Evolutionary conservation across 1,140 invertebrate genomes (phyloP).

Genomic region (Anastrepha ludens): DNA sequence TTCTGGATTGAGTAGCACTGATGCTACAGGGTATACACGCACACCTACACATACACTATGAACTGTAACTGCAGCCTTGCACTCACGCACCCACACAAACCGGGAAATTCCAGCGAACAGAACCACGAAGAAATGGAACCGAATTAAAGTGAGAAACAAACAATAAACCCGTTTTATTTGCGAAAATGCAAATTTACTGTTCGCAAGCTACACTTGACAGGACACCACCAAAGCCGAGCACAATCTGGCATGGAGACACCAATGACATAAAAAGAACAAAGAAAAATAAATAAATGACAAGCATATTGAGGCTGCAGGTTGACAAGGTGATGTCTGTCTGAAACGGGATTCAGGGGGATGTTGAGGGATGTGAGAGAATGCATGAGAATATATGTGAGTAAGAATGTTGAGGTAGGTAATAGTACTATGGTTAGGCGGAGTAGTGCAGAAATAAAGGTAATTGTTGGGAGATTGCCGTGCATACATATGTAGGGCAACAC

Average conservation of each 20-base stretch:
- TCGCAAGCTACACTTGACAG: conserved; percentile 49
- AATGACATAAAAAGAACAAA: conserved; percentile 25
- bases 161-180: neutral
- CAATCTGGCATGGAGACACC: neutral
- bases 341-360: neutral
- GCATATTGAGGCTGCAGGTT: conserved; percentile 29
- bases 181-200: conserved; percentile 34
- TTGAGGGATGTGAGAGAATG: neutral
- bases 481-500: conserved; percentile 28
- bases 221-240: conserved; percentile 10
- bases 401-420: neutral
- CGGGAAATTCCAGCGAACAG: neutral
- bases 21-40: too few species aligned
- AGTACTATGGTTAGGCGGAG: neutral
- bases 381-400: neutral
- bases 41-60: neutral
- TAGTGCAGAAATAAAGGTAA: neutral
- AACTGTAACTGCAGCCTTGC: neutral
- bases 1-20: too few species aligned
- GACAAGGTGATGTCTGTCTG: neutral
- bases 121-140: neutral
- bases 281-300: conserved; percentile 49
- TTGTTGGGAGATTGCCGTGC: neutral
- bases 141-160: conserved; percentile 46
- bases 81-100: neutral